phyloP scores from a whole-genome alignment of 2,888 invertebrate genomes.

The Tupiocoris notatus region DNA sequence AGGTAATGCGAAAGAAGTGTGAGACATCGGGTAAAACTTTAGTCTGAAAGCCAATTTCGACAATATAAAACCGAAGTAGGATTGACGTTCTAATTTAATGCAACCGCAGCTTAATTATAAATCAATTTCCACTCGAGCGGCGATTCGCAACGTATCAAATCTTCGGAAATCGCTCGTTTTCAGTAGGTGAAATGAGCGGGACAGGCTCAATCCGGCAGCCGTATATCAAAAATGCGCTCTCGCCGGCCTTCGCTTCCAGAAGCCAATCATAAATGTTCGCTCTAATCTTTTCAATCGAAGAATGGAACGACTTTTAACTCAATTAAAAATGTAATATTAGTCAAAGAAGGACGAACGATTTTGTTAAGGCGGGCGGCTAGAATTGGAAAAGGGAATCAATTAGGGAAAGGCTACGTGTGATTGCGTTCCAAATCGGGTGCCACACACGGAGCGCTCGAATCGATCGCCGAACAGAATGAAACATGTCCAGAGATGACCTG shows the following conservation, averaged over 20 bases:
- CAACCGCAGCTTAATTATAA: no score
- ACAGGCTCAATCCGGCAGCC: not conserved
- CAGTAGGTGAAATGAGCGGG: not conserved
- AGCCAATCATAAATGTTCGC: not conserved
- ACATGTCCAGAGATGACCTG: not conserved
- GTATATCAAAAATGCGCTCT: constrained; percentile 12
- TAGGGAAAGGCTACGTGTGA: constrained; percentile 29
- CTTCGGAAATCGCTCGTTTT: not conserved
- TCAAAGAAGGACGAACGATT: not conserved
- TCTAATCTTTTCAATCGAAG: constrained; percentile 11
- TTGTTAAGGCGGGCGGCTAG: not conserved
- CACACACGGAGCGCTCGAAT: constrained; percentile 26
- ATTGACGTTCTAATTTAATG: no score
- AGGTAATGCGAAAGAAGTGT: no score
- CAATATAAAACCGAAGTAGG: no score
- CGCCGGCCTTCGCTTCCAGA: not conserved
- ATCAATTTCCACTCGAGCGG: not conserved
- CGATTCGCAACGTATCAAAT: not conserved
- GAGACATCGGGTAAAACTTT: no score
- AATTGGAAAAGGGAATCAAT: constrained; percentile 6
- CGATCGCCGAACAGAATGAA: not conserved
- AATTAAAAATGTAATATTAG: constrained; percentile 37
- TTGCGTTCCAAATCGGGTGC: constrained; percentile 16
- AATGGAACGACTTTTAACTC: constrained; percentile 17
- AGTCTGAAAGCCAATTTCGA: no score